Evolutionary conservation across 2,888 invertebrate species (phyloP), one percentile per base, ranked within the genome.

Genomic region (Hydrotaea diabolus): DNA sequence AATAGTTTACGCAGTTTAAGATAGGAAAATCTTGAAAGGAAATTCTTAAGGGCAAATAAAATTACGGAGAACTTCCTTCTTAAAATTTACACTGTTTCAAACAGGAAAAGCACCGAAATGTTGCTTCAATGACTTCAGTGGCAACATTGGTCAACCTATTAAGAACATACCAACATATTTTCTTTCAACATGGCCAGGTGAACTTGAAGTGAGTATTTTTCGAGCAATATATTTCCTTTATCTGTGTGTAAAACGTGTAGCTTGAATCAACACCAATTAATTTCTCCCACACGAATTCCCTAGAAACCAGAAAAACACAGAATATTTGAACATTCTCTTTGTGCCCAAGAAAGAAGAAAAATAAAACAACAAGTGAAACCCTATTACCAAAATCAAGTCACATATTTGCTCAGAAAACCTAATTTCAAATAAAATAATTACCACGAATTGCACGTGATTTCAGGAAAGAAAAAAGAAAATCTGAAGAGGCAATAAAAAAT

Each of bases 371-470:
- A 69, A 69, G 69, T 69, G 69, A 69, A 69, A 69, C 46, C 23
- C 15, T 23, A 43, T 69, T 69, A 43, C 13, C n/a, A 71, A 77
- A 85, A 80, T 77, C 76, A 11, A 74, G 82, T 80, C 85, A 85
- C 85, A 85, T 82, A 85, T 77, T 85, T 82, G 77, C 23, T 46
- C 73, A 74, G 82, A 74, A 85, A 85, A 79, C 69, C 72, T 76
- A 66, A 77, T 75, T 72, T 49, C 43, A 72, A 77, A 82, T 76
- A 13, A 82, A 80, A 74, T 82, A 82, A 82, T 80, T 85, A 85
- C 77, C 75, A 83, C 66, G 85, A 85, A 85, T 73, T 85, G 80
- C 77, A 83, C 85, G 85, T 85, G 85, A 85, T 85, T 23, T 72
- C 57, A 31, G 5, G 57, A n/a, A 36, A 55, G 23, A 53, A 64